Base-by-base conservation (phyloP, 2,113 vertebrate species). In the Apodemus sylvaticus region DNA sequence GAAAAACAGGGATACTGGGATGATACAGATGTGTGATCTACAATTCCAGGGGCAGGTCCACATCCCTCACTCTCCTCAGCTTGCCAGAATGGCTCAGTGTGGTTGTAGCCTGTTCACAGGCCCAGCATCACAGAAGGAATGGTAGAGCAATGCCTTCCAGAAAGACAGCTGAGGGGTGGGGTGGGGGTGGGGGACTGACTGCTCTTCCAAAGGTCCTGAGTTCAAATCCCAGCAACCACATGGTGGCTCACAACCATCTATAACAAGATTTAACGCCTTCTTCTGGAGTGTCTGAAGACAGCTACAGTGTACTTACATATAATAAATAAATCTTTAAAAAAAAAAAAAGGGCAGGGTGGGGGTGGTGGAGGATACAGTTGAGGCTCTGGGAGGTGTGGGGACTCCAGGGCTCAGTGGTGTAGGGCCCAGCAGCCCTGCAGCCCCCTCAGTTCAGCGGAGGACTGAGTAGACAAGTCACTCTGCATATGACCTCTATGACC, bases 11-110 rank as follows among this genome's bases (percentile, higher is more conserved):
- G 20, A 31, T n/a, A 39, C 36, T 81, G 19, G 55, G 31, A 6
- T 16, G 17, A 66, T 14, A 34, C 0, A 24, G 89, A 70, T 7
- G 24, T 36, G 73, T 55, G 39, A 20, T 12, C 70, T 14, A 13
- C 42, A 74, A 12, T 22, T 55, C 36, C 24, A 36, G 85, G 31
- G 48, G 79, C 14, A 13, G 16, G 36, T 42, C 36, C 14, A 24
- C 36, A 4, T 51, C 3, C 42, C 10, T 16, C 39, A 39, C 51
- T 58, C 73, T 66, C 29, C 34, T 58, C 0, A 2, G 74, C 51
- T 34, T 5, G 16, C 53, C 8, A 29, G 48, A 68, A 20, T 3
- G 1, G 58, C 31, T 24, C 31, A 36, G 58, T 0, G 0, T 7
- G 79, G 66, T 9, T 29, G 48, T n/a, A 51, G 29, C 22, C 16